These are phyloP conservation scores for Pantelozetes paolii DNA, from an alignment of 2,888 invertebrate species.

Conservation along the genomic window DNA sequence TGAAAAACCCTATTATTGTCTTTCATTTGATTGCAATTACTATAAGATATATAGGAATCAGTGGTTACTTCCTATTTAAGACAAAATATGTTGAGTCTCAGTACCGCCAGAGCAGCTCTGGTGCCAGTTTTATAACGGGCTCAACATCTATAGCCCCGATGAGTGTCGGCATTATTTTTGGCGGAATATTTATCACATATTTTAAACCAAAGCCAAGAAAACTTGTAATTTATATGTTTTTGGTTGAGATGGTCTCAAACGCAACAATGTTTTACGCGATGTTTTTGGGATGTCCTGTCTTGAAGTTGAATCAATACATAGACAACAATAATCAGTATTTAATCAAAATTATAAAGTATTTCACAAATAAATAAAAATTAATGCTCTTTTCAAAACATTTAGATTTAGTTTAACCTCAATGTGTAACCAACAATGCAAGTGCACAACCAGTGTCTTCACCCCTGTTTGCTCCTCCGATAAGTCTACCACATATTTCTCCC, in stretches of 20 bases:
- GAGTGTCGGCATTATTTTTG: constrained; percentile 46
- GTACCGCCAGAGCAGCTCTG: constrained; percentile 46
- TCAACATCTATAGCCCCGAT: constrained; percentile 46
- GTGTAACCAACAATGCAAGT: constrained; percentile 39
- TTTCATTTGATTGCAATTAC: constrained; percentile 46
- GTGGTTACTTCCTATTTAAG: constrained; percentile 47
- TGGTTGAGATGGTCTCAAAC: constrained; percentile 48
- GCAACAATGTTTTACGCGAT: constrained; percentile 45
- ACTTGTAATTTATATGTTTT: constrained; percentile 51
- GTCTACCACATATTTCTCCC: constrained; percentile 39
- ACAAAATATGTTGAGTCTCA: constrained; percentile 48
- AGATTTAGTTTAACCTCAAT: constrained; percentile 3
- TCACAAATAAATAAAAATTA: background rate
- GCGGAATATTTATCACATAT: constrained; percentile 49
- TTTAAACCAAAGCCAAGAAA: constrained; percentile 50
- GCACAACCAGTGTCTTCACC: constrained; percentile 24
- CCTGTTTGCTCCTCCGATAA: constrained; percentile 36
- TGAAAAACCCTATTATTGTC: constrained; percentile 46
- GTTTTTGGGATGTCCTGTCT: constrained; percentile 48
- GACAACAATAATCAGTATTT: background rate
- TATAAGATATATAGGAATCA: constrained; percentile 47
- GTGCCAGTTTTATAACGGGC: constrained; percentile 46
- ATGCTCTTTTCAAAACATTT: too few relatives aligned
- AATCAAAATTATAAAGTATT: background rate
- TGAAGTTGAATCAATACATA: constrained; percentile 36